Conservation (phyloP, 2,113 vertebrate species). For the Morone saxatilis region DNA sequence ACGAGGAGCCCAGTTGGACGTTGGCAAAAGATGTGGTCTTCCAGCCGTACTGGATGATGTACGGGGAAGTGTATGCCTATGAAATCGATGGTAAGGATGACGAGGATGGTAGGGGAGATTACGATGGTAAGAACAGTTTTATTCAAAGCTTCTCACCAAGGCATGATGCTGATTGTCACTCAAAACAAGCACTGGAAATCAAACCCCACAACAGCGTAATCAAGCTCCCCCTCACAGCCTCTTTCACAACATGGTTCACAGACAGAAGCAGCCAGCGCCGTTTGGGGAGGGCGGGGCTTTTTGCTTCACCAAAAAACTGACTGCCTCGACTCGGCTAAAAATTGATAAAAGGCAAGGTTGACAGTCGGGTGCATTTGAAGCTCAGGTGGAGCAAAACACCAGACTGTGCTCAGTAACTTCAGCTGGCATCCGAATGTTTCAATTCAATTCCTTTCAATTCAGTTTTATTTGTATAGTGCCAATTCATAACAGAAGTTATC, state of each 20-base stretch:
- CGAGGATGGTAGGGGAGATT: constrained; percentile 67
- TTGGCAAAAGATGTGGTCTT: constrained; percentile 97
- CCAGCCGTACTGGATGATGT: constrained; percentile 99
- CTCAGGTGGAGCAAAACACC: constrained; percentile 38
- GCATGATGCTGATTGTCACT: constrained; percentile 65
- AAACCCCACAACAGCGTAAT: constrained; percentile 44
- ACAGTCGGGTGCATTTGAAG: constrained; percentile 24
- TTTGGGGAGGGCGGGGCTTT: constrained; percentile 10
- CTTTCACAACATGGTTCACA: constrained; percentile 23
- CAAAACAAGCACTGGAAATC: constrained; percentile 61
- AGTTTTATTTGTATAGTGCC: no score
- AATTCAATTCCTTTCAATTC: neutral
- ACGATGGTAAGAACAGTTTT: constrained; percentile 57
- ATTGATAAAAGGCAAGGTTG: constrained; percentile 6
- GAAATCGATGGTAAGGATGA: constrained; percentile 96
- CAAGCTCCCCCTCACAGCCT: constrained; percentile 32
- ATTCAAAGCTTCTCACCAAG: constrained; percentile 42
- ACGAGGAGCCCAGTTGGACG: constrained; percentile 91
- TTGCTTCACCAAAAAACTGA: constrained; percentile 36
- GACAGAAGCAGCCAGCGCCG: neutral
- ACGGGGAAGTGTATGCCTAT: constrained; percentile 99
- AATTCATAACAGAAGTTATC: no score
- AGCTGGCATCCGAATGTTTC: constrained; percentile 26
- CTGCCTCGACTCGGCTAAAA: constrained; percentile 6
- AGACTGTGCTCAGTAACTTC: constrained; percentile 4